phyloP scores from a whole-genome alignment of 2,797 vertebrate species.

The Echiichthys vipera region DNA sequence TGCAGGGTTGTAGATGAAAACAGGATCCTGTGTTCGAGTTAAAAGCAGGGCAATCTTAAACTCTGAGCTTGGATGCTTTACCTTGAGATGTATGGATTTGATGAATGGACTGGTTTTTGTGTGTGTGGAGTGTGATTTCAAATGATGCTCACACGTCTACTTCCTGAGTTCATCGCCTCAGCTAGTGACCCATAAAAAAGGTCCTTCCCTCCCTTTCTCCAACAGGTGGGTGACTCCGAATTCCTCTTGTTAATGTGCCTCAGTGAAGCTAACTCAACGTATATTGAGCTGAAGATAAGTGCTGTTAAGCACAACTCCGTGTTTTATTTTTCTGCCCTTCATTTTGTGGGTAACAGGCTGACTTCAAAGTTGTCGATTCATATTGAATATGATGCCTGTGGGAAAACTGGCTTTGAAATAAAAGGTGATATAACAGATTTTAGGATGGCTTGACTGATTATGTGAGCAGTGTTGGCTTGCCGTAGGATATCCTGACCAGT shows the following conservation, averaged over 20 bases:
- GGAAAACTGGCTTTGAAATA: slow-evolving; percentile 86
- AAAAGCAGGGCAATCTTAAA: background rate
- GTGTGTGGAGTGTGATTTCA: too few relatives aligned
- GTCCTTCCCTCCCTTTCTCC: slow-evolving; percentile 57
- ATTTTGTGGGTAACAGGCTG: slow-evolving; percentile 51
- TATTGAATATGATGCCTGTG: slow-evolving; percentile 79
- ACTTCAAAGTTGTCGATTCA: slow-evolving; percentile 62
- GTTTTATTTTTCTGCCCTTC: slow-evolving; percentile 23
- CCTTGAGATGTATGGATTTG: too few relatives aligned
- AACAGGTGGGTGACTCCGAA: slow-evolving; percentile 84
- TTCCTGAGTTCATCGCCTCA: slow-evolving; percentile 65
- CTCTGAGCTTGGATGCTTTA: slow-evolving; percentile 3
- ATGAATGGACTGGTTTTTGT: too few relatives aligned
- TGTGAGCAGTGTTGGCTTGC: slow-evolving; percentile 81
- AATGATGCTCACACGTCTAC: too few relatives aligned
- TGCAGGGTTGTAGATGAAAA: slow-evolving; percentile 12
- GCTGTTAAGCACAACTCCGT: slow-evolving; percentile 31
- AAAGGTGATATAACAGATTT: slow-evolving; percentile 85
- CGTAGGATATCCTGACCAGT: slow-evolving; percentile 68
- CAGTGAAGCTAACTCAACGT: slow-evolving; percentile 28
- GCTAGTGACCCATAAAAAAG: too few relatives aligned
- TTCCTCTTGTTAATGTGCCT: slow-evolving; percentile 34
- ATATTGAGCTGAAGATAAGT: slow-evolving; percentile 41
- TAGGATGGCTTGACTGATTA: slow-evolving; percentile 85
- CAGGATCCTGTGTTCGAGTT: background rate